These are phyloP conservation scores for Drosophila parvula DNA, from an alignment of 1,140 invertebrate species.

Conservation along the genomic window DNA sequence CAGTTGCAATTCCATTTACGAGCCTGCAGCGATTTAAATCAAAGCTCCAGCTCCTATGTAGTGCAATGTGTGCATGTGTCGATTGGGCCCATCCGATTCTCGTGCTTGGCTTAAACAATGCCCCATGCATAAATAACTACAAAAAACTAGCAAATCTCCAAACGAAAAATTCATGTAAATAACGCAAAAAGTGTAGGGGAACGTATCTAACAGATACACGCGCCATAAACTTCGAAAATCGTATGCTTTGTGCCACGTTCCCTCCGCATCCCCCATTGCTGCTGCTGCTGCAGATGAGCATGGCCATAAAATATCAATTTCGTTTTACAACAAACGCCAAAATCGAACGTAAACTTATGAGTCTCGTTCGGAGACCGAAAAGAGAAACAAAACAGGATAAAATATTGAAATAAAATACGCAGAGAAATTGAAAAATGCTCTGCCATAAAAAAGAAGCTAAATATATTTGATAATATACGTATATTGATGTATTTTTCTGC, in stretches of 20 bases:
- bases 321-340: conserved; percentile 80
- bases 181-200: conserved; percentile 21
- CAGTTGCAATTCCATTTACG: conserved; percentile 47
- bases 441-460: conserved; percentile 71
- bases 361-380: conserved; percentile 31
- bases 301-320: conserved; percentile 81
- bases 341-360: conserved; percentile 80
- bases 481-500: conserved; percentile 39
- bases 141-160: conserved; percentile 50
- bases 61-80: conserved; percentile 29
- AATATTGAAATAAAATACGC: conserved; percentile 70
- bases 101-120: conserved; percentile 71
- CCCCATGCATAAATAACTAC: conserved; percentile 75
- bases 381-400: conserved; percentile 44
- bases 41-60: conserved; percentile 57
- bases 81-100: conserved; percentile 19
- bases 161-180: conserved; percentile 45
- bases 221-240: conserved; percentile 79
- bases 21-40: conserved; percentile 56
- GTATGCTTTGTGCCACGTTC: conserved; percentile 59
- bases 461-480: conserved; percentile 43
- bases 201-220: conserved; percentile 76
- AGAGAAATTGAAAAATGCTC: conserved; percentile 72
- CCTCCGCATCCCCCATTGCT: not conserved
- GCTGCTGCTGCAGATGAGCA: conserved; percentile 66